Evolutionary conservation across 92 coral and sea anemone species (phyloP).

Genomic region (Porites cylindrica): DNA sequence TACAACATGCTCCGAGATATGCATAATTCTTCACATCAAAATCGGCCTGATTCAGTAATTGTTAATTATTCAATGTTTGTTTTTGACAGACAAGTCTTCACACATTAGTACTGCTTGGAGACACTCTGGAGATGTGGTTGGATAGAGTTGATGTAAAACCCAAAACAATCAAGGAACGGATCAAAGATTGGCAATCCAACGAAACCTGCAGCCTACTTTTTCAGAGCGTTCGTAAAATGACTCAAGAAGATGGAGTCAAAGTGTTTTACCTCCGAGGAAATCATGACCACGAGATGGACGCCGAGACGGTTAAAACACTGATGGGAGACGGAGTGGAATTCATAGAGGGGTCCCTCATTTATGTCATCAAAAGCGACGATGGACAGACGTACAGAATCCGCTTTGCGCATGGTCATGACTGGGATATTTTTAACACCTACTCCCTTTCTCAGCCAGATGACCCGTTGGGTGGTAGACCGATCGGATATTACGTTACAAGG

Average conservation of each 20-base stretch:
- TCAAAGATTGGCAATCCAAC: conserved; percentile 33
- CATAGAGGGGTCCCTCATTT: conserved; percentile 46
- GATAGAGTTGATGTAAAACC: conserved; percentile 22
- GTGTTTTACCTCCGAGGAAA: conserved; percentile 54
- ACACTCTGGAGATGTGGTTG: conserved; percentile 56
- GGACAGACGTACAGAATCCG: conserved; percentile 57
- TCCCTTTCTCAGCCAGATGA: conserved; percentile 23
- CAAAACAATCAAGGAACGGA: conserved; percentile 7
- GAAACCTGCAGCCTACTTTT: conserved; percentile 24
- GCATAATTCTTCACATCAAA: no score
- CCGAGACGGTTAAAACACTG: conserved; percentile 3
- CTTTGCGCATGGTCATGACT: conserved; percentile 66
- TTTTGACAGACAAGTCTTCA: conserved; percentile 25
- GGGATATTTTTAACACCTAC: conserved; percentile 58
- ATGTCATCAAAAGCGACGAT: conserved; percentile 37
- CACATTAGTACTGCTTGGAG: conserved; percentile 44
- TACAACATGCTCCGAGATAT: no score
- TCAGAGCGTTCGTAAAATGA: conserved; percentile 39
- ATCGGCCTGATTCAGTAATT: background rate
- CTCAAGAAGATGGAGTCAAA: conserved; percentile 51
- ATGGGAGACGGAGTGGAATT: conserved; percentile 43
- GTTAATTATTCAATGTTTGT: background rate
- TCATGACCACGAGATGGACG: conserved; percentile 54
- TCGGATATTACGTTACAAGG: conserved; percentile 57
- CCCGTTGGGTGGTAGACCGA: conserved; percentile 34